phyloP scores from a whole-genome alignment of 92 coral and sea anemone genomes.

The Paramuricea clavata region DNA sequence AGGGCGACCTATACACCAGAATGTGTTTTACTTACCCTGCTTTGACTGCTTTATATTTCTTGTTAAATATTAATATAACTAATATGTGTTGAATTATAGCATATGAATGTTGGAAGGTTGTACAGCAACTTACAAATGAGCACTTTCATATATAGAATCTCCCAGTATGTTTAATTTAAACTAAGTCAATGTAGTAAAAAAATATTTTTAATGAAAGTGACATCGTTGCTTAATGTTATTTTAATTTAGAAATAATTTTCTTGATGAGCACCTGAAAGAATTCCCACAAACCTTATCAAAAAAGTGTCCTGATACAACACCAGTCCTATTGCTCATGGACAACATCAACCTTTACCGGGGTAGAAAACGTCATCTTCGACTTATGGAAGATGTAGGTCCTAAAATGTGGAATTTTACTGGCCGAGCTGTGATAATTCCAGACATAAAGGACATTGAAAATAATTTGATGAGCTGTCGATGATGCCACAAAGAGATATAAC shows the following conservation, averaged over 20 bases:
- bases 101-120: too few relatives aligned
- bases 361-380: constrained; percentile 60
- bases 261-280: neutral
- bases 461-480: neutral
- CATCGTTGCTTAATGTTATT: too few relatives aligned
- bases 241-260: constrained; percentile 5
- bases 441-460: constrained; percentile 48
- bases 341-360: constrained; percentile 68
- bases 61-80: too few relatives aligned
- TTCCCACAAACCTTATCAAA: constrained; percentile 4
- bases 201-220: too few relatives aligned
- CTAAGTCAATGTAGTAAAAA: too few relatives aligned
- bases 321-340: constrained; percentile 59
- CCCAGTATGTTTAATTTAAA: too few relatives aligned
- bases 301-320: constrained; percentile 45
- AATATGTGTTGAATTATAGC: too few relatives aligned
- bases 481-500: constrained; percentile 35
- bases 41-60: too few relatives aligned
- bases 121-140: too few relatives aligned
- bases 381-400: constrained; percentile 49
- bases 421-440: constrained; percentile 62
- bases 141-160: too few relatives aligned
- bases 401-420: constrained; percentile 78
- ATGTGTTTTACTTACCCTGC: too few relatives aligned
- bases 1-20: too few relatives aligned